Percentiles rank a stretch among this genome's conserved stretches.
phyloP scores from a whole-genome alignment of 2,797 vertebrate genomes.

The Sphenodon punctatus region DNA sequence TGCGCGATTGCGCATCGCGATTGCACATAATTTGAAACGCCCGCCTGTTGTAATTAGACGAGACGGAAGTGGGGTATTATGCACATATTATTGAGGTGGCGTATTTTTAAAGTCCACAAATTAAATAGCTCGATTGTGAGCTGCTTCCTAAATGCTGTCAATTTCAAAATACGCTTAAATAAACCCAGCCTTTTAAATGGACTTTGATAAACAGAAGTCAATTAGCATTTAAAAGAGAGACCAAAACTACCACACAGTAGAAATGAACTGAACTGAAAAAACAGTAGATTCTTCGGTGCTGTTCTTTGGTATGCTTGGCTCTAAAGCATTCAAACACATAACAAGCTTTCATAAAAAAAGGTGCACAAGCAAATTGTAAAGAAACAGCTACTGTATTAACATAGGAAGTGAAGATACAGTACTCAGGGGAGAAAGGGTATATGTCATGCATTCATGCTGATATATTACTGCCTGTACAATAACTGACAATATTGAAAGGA shows the following conservation, averaged over 20 bases:
- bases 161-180: no score
- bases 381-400: not conserved
- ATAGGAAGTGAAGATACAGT: not conserved
- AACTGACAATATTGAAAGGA: not conserved
- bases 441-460: fast-evolving
- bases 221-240: not conserved
- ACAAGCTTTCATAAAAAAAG: not conserved
- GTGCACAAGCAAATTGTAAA: not conserved
- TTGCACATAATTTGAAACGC: no score
- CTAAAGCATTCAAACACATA: not conserved
- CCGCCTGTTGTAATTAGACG: no score
- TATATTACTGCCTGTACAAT: not conserved
- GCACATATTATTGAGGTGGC: no score
- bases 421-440: not conserved
- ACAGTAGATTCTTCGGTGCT: not conserved
- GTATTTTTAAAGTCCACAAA: no score
- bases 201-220: not conserved
- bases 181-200: no score
- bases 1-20: no score
- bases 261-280: not conserved
- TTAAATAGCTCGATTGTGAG: no score
- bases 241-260: not conserved
- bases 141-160: no score
- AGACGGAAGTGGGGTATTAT: no score
- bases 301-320: not conserved